phyloP scores from a whole-genome alignment of 2,113 vertebrate genomes.

The Acrocephalus kingi region DNA sequence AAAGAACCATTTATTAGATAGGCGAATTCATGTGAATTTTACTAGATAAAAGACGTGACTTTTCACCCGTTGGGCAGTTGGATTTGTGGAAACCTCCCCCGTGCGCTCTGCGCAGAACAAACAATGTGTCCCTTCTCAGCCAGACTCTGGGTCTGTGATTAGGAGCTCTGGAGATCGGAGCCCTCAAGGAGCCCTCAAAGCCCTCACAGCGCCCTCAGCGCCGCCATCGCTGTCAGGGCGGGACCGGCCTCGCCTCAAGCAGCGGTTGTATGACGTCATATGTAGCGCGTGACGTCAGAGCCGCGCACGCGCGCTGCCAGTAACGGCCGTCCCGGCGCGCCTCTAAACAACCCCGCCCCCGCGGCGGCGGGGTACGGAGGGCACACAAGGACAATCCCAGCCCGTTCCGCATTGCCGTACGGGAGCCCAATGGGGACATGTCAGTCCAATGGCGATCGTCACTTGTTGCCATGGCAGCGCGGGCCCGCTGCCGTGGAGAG shows the following conservation, averaged over 20 bases:
- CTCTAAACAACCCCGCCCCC: rapidly evolving
- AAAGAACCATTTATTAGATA: not conserved
- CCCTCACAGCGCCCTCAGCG: rapidly evolving
- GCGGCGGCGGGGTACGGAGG: rapidly evolving
- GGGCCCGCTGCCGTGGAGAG: not conserved
- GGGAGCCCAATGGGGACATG: rapidly evolving
- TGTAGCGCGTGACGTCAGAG: rapidly evolving
- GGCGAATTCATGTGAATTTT: not conserved
- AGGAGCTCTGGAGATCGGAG: too few relatives aligned
- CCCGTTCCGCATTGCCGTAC: not conserved
- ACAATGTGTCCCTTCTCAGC: not conserved
- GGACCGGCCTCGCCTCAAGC: rapidly evolving
- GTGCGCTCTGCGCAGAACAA: not conserved
- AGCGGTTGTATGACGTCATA: rapidly evolving
- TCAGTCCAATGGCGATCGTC: rapidly evolving
- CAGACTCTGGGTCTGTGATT: not conserved
- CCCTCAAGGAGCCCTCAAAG: not conserved
- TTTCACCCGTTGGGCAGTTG: not conserved
- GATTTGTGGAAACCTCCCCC: too few relatives aligned
- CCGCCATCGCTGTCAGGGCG: rapidly evolving
- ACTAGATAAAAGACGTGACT: not conserved
- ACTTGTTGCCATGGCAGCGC: not conserved
- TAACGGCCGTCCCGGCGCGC: rapidly evolving
- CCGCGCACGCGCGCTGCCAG: rapidly evolving
- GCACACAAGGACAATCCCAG: rapidly evolving